Evolutionary conservation across 2,888 invertebrate genomes (phyloP), one percentile per base, ranked within the genome.

Genomic region (Lepeophtheirus nordmannii): DNA sequence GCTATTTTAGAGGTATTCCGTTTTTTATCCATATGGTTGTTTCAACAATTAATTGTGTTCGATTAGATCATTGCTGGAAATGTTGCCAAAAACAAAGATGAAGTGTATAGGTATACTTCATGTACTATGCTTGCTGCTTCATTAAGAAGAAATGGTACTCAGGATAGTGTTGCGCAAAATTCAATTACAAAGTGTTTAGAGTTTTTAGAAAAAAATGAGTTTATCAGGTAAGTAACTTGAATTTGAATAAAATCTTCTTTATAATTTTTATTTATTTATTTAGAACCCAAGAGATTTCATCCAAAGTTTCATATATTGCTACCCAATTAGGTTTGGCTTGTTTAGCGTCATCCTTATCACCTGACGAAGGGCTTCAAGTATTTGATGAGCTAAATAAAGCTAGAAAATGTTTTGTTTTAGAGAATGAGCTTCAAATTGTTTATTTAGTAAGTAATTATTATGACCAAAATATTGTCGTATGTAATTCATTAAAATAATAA

Each of bases 291-390:
- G 59, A 67, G 40, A 41, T 17, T 23, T 40, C 65, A 8, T 59
- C 8, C 23, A 20, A 58, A 23, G 30, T 59, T 39, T 22, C 23
- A 65, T 67, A 20, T 59, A 76, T 83, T 37, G 83, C 93, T 7
- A 92, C 93, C 5, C 83, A 87, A 69, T 79, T 98, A 66, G 97
- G 93, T 0, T 84, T 86, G 73, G 98, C 97, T 20, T 91, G 96
- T 73, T 79, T 97, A 23, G 81, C 90, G 22, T 91, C 96, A 0
- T 89, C 93, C 0, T 83, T 98, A 76, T 85, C 91, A n/a, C 96
- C 97, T 0, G 87, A 87, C 74, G 93, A 97, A 75, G 94, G 91
- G 0, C 78, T 96, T 10, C 81, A 85, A 20, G 81, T 98, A 57
- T 89, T 94, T 73, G 82, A 85, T 69, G 97, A 97, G 75, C 76